These are phyloP conservation scores for Melipona bicolor DNA, from an alignment of 2,888 invertebrate genomes.

Conservation along the genomic window DNA sequence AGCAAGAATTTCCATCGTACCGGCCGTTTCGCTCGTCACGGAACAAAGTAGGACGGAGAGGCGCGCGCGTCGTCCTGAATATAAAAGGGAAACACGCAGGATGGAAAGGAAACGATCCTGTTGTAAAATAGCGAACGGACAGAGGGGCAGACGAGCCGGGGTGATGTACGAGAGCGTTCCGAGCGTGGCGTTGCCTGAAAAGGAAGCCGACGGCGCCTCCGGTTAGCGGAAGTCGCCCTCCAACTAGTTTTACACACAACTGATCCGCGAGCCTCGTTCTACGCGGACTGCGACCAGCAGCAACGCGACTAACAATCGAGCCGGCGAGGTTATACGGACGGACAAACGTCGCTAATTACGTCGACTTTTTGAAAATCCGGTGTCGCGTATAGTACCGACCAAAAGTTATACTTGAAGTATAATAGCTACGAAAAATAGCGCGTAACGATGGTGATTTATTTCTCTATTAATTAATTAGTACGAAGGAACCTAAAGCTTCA, in stretches of 20 bases:
- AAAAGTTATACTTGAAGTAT: no score
- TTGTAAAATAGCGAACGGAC: constrained; percentile 54
- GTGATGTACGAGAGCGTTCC: constrained; percentile 45
- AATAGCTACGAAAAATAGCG: no score
- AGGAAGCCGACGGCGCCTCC: constrained; percentile 57
- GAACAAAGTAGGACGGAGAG: constrained; percentile 57
- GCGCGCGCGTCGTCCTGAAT: constrained; percentile 37
- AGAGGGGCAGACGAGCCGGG: constrained; percentile 30
- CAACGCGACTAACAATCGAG: not conserved
- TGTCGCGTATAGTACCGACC: no score
- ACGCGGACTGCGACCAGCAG: constrained; percentile 3
- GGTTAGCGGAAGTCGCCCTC: constrained; percentile 51
- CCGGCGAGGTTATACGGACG: constrained; percentile 9
- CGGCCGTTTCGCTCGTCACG: constrained; percentile 47
- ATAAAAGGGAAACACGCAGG: constrained; percentile 43
- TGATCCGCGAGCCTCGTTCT: not conserved
- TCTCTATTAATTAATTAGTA: no score
- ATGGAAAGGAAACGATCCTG: constrained; percentile 32
- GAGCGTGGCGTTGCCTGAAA: constrained; percentile 51
- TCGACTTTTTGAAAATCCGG: constrained; percentile 9
- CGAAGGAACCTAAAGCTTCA: no score
- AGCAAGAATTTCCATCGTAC: constrained; percentile 50
- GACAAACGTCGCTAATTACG: constrained; percentile 43
- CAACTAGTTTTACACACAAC: constrained; percentile 51
- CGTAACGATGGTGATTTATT: no score